Conservation (phyloP, 2,888 invertebrate species). For the Microchrysa polita region DNA sequence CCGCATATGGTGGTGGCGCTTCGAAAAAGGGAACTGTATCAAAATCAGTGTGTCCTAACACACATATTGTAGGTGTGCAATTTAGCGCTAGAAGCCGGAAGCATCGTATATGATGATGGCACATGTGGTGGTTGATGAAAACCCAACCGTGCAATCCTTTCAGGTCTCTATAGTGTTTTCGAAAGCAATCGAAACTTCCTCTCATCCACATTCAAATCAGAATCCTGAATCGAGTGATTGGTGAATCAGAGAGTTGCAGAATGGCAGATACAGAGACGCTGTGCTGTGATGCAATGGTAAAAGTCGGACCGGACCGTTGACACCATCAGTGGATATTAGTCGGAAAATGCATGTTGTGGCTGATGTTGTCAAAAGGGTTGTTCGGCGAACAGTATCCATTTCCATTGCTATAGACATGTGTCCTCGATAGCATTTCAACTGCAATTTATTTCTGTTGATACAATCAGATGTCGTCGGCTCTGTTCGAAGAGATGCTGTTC, state of each 20-base stretch:
- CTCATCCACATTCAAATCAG: not conserved
- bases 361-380: constrained; percentile 33
- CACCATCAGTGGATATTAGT: constrained; percentile 27
- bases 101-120: constrained; percentile 28
- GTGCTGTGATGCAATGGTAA: constrained; percentile 9
- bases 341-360: constrained; percentile 34
- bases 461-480: not conserved
- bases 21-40: constrained; percentile 20
- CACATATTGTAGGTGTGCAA: constrained; percentile 41
- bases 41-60: constrained; percentile 25
- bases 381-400: not conserved
- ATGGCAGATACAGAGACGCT: constrained; percentile 8
- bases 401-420: constrained; percentile 10
- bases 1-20: not conserved
- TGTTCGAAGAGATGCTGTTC: not conserved
- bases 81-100: constrained; percentile 26
- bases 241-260: constrained; percentile 22
- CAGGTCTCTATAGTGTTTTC: not conserved
- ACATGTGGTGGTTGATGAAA: constrained; percentile 28
- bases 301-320: not conserved
- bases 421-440: constrained; percentile 9
- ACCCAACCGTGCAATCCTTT: not conserved
- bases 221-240: constrained; percentile 14
- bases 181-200: constrained; percentile 24
- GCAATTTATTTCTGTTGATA: constrained; percentile 24